Base-by-base conservation (phyloP, 2,113 vertebrate species). In the Catharus minimus region DNA sequence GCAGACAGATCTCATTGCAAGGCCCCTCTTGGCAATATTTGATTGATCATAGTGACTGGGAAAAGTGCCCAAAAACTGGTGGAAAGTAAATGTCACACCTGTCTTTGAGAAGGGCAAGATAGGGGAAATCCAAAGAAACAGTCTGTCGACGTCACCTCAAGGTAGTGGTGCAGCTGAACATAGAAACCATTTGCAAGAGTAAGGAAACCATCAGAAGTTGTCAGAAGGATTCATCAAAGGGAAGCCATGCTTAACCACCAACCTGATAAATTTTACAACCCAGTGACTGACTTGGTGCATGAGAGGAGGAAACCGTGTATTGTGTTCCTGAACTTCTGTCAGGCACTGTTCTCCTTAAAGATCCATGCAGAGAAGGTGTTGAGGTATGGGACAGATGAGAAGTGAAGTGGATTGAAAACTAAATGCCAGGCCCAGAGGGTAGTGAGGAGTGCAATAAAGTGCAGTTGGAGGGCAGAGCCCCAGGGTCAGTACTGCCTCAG, bases 301-400 rank as follows among this genome's bases (percentile, higher is more conserved):
- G 13, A 41, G 13, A 32, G 14, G 12, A 75, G 5, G 24, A 15
- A 19, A 36, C 19, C 12, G 14, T 9, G 4, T 36, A 20, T 9
- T 44, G 13, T 27, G 28, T 17, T 5, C 14, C 24, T 27, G 2
- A 8, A 30, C 8, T 44, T 69, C 36, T 27, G 10, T 33, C n/a
- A 26, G 32, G 27, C 13, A 28, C 15, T 10, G 10, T 20, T 33
- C 5, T 0, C 41, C 5, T 0, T n/a, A 32, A 32, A 55, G 15
- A 55, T 23, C 47, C 41, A 13, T 5, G 7, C 2, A 28, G 18
- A 56, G 41, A 32, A n/a, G 8, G 13, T 38, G 13, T 5, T 28
- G 49, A 28, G 15, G 23, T 15, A 56, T 2, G 11, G 30, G 30
- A 13, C 2, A 6, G 24, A 13, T 65, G 16, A 64, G 23, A 24